phyloP scores from a whole-genome alignment of 1,140 invertebrate species.

The Platorchestia sp. region DNA sequence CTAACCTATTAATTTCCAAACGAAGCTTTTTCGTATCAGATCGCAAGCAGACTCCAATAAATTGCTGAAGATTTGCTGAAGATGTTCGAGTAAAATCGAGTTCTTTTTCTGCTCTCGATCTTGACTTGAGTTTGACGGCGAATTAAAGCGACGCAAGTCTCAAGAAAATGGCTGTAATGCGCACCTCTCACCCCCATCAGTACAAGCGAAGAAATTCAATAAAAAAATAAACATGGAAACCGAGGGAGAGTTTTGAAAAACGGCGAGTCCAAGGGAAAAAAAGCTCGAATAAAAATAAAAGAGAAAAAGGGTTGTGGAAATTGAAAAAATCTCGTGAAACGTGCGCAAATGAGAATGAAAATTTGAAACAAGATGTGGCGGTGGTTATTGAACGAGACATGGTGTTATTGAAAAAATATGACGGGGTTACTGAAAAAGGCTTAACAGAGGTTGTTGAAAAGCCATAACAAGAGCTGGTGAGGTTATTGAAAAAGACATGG shows the following conservation, averaged over 20 bases:
- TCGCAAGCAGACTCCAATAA: background rate
- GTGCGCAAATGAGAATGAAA: background rate
- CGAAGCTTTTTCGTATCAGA: background rate
- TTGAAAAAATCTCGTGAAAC: background rate
- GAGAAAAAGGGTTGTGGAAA: background rate
- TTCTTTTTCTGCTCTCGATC: background rate
- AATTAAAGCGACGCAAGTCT: background rate
- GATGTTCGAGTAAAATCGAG: background rate
- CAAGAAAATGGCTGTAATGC: constrained; percentile 2
- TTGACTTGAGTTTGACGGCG: background rate
- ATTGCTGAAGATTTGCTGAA: background rate
- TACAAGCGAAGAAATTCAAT: constrained; percentile 7
- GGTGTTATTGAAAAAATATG: too few relatives aligned
- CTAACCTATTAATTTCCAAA: too few relatives aligned
- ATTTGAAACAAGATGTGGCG: too few relatives aligned
- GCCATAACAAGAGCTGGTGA: too few relatives aligned
- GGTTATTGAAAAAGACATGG: background rate
- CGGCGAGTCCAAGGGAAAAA: background rate
- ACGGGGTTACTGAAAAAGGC: too few relatives aligned
- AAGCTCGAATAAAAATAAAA: background rate
- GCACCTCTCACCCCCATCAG: background rate
- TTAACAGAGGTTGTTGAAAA: too few relatives aligned
- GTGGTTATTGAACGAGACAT: background rate
- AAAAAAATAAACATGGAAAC: background rate
- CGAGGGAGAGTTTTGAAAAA: constrained; percentile 23